Percentiles rank a stretch among this genome's conserved stretches.
Evolutionary conservation across 1,140 invertebrate species (phyloP).

Genomic region (Lepidurus arcticus): DNA sequence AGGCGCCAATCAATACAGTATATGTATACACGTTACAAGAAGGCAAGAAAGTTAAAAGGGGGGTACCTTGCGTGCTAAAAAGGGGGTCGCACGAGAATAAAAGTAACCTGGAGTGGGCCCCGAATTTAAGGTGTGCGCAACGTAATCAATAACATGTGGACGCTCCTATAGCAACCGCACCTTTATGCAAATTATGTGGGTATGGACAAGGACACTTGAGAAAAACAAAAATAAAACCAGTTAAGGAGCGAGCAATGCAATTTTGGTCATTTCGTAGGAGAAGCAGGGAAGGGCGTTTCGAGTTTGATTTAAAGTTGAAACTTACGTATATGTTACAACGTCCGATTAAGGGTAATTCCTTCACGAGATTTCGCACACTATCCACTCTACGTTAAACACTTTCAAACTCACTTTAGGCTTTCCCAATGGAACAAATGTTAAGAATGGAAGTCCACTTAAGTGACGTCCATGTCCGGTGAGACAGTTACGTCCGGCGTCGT

Average conservation of each 20-base stretch:
- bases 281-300: too few species aligned
- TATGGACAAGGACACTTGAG: background rate
- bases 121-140: conserved; percentile 10
- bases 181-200: background rate
- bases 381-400: background rate
- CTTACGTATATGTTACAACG: too few species aligned
- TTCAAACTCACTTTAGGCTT: background rate
- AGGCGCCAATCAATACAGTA: background rate
- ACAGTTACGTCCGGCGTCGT: conserved; percentile 20
- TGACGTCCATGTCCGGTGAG: conserved; percentile 17
- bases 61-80: background rate
- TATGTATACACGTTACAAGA: background rate
- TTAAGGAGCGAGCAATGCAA: background rate
- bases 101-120: background rate
- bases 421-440: background rate
- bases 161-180: conserved; percentile 17
- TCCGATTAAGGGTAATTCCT: too few species aligned
- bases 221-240: background rate
- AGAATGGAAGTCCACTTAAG: conserved; percentile 21
- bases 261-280: background rate
- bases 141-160: conserved; percentile 1
- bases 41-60: background rate
- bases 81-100: background rate
- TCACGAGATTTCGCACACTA: background rate
- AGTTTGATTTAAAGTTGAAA: too few species aligned